Percentiles rank a stretch among this genome's conserved stretches.
These are phyloP conservation scores for Myotis findleyi DNA, from an alignment of 2,797 vertebrate genomes.

Conservation along the genomic window DNA sequence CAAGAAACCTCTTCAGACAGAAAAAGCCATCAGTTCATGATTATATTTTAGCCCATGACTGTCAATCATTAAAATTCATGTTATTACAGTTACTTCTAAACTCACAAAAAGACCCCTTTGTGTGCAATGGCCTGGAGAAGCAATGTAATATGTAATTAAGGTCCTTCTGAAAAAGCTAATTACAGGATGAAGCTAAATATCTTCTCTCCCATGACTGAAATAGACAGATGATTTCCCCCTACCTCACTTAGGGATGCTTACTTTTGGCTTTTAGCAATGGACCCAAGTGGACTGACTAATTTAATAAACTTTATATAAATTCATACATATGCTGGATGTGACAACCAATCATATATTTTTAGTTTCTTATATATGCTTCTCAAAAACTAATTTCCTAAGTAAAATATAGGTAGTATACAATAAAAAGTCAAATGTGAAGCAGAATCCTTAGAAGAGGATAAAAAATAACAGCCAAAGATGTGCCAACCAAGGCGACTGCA, in stretches of 20 bases:
- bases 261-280: slow-evolving; percentile 21
- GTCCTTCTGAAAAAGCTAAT: slow-evolving; percentile 66
- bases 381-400: slow-evolving; percentile 20
- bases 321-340: background rate
- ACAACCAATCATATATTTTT: slow-evolving; percentile 24
- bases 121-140: slow-evolving; percentile 64
- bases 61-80: slow-evolving; percentile 68
- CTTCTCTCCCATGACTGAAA: slow-evolving; percentile 37
- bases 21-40: background rate
- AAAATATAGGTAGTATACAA: background rate
- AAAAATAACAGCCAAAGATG: background rate
- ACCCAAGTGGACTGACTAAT: background rate
- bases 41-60: slow-evolving; percentile 55
- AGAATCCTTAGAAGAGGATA: background rate
- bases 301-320: background rate
- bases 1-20: slow-evolving; percentile 43
- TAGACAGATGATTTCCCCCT: background rate
- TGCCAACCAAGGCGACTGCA: background rate
- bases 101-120: slow-evolving; percentile 63
- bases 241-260: background rate
- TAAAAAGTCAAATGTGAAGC: background rate
- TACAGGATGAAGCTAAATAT: slow-evolving; percentile 54
- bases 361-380: background rate
- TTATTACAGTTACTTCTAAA: slow-evolving; percentile 76
- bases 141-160: slow-evolving; percentile 65